Percentiles rank a stretch among this genome's conserved stretches.
These are phyloP conservation scores for Nomada flava DNA, from an alignment of 2,888 invertebrate genomes.

Conservation along the genomic window DNA sequence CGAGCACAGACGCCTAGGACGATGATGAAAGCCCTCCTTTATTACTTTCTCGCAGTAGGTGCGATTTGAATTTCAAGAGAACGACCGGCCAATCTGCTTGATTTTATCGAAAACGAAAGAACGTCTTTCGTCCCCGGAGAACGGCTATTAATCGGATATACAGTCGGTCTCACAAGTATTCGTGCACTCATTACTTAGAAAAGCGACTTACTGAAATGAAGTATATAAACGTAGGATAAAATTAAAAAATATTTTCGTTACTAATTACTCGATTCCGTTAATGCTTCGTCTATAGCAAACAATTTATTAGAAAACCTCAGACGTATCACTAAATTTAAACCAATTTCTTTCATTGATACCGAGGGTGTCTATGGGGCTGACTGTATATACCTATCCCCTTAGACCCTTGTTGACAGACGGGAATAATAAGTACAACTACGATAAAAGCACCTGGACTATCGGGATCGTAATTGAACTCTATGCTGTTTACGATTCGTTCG, in stretches of 20 bases:
- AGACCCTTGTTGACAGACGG: neutral
- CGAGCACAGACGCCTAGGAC: conserved; percentile 54
- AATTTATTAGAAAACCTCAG: too few species aligned
- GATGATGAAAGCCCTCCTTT: conserved; percentile 67
- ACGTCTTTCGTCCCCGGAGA: neutral
- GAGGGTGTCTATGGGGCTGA: too few species aligned
- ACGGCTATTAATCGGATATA: conserved; percentile 5
- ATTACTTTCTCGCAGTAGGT: conserved; percentile 67
- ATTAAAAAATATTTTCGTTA: too few species aligned
- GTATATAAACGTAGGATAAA: too few species aligned
- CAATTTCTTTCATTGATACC: too few species aligned
- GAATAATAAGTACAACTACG: neutral
- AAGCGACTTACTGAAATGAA: too few species aligned
- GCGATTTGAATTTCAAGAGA: conserved; percentile 67
- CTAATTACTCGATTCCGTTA: too few species aligned
- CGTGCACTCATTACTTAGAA: too few species aligned
- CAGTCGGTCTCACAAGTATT: neutral
- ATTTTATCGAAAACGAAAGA: conserved; percentile 25
- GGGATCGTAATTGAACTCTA: neutral
- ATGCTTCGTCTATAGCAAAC: too few species aligned
- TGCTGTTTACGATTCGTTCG: neutral
- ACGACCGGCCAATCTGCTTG: conserved; percentile 20
- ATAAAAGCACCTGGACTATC: neutral
- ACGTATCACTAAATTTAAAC: too few species aligned
- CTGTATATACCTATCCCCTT: neutral